Evolutionary conservation across 1,140 invertebrate genomes (phyloP), one percentile per base, ranked within the genome.

Genomic region (Condylostylus longicornis): DNA sequence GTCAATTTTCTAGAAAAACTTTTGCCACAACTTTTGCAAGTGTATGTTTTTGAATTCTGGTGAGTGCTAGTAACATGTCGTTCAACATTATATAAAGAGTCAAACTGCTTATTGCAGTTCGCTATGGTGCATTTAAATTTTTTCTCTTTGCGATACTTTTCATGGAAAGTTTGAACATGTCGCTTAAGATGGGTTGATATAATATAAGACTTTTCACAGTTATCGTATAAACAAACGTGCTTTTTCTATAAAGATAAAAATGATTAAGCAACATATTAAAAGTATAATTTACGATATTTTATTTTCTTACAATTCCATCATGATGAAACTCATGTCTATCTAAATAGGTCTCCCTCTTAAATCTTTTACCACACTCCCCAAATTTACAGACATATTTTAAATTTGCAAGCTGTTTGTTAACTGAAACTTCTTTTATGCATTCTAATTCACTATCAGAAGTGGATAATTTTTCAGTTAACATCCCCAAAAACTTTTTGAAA

Each of bases 241-340:
- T 52, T 54, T 40, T 54, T 57, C 57, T 59, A 36, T 9, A 43
- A 43, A 35, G 23, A n/a, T 13, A 20, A 31, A 1, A 36, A 5
- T 21, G 4, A 34, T 9, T 14, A 18, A 27, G 12, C 5, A 18
- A 32, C 20, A 3, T 4, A 12, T 34, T 35, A 29, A 22, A 6
- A n/a, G 17, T 5, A n/a, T 5, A 9, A 33, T 33, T 33, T 6
- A 17, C 5, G 32, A 6, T 33, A 29, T 29, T 5, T 3, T 2
- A 8, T 20, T 2, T 18, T 45, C 45, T 50, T 43, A 58, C 55
- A 21, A 54, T 37, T 34, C 55, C 55, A 2, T 53, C 54, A 18
- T 58, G 55, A 19, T 58, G 50, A 31, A 43, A 58, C 29, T 56
- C 55, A 41, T 58, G 55, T n/a, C 53, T 51, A 37, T 58, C 55